Evolutionary conservation across 2,888 invertebrate species (phyloP).

Genomic region (Synergus laeviventris): DNA sequence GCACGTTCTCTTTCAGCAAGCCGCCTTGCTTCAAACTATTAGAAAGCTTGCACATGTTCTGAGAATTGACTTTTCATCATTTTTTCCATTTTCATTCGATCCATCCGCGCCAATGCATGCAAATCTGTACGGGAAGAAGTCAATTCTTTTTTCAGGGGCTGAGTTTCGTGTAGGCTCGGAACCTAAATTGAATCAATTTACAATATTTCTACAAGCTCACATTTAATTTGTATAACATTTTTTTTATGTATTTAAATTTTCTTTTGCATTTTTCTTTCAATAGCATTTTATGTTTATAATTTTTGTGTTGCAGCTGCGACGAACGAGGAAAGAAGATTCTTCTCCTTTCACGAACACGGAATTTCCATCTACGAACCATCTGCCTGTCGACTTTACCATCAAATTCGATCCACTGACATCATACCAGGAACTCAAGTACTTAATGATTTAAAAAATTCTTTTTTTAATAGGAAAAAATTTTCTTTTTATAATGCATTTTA

Average conservation of each 20-base stretch:
- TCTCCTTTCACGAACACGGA: constrained; percentile 87
- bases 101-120: not conserved
- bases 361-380: constrained; percentile 85
- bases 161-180: too few relatives aligned
- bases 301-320: constrained; percentile 76
- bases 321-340: constrained; percentile 82
- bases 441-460: not conserved
- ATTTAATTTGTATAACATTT: too few relatives aligned
- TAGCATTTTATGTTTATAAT: not conserved
- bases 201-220: too few relatives aligned
- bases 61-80: constrained; percentile 40
- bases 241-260: too few relatives aligned
- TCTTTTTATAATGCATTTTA: not conserved
- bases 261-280: too few relatives aligned
- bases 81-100: not conserved
- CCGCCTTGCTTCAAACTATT: constrained; percentile 22
- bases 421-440: constrained; percentile 83
- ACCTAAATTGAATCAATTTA: too few relatives aligned
- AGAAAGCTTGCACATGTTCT: not conserved
- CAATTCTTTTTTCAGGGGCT: not conserved
- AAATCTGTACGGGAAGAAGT: not conserved
- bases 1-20: constrained; percentile 36
- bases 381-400: constrained; percentile 83
- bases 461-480: not conserved
- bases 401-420: constrained; percentile 83